Evolutionary conservation across 2,113 vertebrate genomes (phyloP), one percentile per base, ranked within the genome.

Genomic region (Ophthalmolycus amberensis): DNA sequence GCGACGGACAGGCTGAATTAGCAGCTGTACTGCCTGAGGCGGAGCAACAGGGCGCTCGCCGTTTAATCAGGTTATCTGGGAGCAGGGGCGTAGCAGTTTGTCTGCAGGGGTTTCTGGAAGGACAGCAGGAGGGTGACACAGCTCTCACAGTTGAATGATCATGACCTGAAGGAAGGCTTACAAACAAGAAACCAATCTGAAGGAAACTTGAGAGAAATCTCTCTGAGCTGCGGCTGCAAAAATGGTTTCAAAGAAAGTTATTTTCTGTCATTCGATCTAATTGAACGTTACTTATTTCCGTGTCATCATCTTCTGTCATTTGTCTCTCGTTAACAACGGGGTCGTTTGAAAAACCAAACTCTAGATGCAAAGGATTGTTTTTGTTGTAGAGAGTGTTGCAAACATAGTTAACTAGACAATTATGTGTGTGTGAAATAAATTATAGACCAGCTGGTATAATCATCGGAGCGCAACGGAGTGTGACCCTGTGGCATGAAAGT

Each of bases 1-100:
- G 78, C 14, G 38, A 75, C 52, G 12, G 74, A 87, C 65, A 82
- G 70, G 83, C 79, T 84, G 71, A 91, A 93, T 93, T 90, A 93
- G 82, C 74, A 71, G 75, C 52, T 4, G 29, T 82, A 69, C 83
- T 83, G 76, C 79, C 79, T 22, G 59, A 72, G 75, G 88, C 75
- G 69, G 80, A 84, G 90, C 80, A 80, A 78, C 82, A 80, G 85
- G 80, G 76, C 77, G 22, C 83, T 86, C 29, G 64, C 75, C 66
- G 80, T 72, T 81, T 86, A 93, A 93, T 88, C 87, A 84, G 87
- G 86, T 92, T 90, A 89, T 89, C 77, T 88, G 66, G 54, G 82
- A 72, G 80, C n/a, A n/a, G 50, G 56, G 74, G 32, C 82, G 69
- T 63, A 73, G 66, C 56, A 38, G 83, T 63, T 9, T 71, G 80